Evolutionary conservation across 1,140 invertebrate genomes (phyloP).

Genomic region (Galendromus occidentalis): DNA sequence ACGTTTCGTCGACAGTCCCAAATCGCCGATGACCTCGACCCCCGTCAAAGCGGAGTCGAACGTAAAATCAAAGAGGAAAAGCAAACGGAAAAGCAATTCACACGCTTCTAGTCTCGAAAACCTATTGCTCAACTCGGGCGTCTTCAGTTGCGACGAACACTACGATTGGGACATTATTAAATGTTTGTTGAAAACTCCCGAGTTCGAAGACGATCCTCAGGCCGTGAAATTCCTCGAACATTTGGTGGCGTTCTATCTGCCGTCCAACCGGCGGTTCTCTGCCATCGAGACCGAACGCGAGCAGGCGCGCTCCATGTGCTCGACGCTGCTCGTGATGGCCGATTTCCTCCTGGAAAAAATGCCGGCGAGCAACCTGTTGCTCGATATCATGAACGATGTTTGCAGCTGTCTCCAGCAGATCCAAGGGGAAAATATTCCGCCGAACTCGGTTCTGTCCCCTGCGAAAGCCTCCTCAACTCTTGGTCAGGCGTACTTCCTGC

Average conservation of each 20-base stretch:
- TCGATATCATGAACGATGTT: neutral
- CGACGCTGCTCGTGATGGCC: neutral
- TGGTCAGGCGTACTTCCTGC: slow-evolving; percentile 79
- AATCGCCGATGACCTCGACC: neutral
- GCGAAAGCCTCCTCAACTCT: slow-evolving; percentile 64
- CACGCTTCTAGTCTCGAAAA: neutral
- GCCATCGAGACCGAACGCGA: slow-evolving; percentile 3
- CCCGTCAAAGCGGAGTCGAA: neutral
- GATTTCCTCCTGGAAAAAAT: neutral
- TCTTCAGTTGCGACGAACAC: neutral
- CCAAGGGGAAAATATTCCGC: slow-evolving; percentile 45
- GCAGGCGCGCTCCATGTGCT: slow-evolving; percentile 5
- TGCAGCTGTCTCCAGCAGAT: slow-evolving; percentile 32
- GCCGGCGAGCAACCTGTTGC: neutral
- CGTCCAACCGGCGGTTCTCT: neutral
- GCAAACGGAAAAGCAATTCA: neutral
- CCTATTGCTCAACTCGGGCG: neutral
- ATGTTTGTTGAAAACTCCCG: neutral
- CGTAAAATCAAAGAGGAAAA: neutral
- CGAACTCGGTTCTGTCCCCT: slow-evolving; percentile 71
- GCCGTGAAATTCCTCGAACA: neutral
- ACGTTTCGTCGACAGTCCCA: neutral
- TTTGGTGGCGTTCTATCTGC: neutral
- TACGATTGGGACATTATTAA: neutral
- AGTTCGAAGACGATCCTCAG: neutral